Evolutionary conservation across 2,888 invertebrate genomes (phyloP), one percentile per base, ranked within the genome.

Genomic region (Chloroclysta siterata): DNA sequence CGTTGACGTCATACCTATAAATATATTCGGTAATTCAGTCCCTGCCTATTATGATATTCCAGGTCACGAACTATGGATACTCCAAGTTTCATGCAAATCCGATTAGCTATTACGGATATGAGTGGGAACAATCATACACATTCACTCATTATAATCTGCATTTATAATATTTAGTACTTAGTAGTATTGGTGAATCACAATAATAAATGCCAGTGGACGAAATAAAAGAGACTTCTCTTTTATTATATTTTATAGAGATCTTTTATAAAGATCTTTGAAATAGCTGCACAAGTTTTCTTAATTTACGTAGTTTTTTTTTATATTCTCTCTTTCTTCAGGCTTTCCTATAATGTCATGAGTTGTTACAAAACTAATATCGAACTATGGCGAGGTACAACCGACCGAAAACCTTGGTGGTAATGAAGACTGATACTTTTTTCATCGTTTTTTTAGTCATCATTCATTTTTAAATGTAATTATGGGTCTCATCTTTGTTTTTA

Each of bases 331-430:
- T 53, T 55, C 73, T 74, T 60, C 83, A 91, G 91, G 81, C 72
- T 80, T 42, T 71, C 76, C 67, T 86, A 81, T 82, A 85, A 87
- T 70, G 69, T 88, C 65, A 80, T 85, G 76, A 86, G 86, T 81
- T 86, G 83, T 80, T 86, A 81, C 70, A 79, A 85, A 70, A 81
- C 86, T 71, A 87, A 88, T 74, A 68, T 89, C 69, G 86, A 87
- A 68, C 76, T 87, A 73, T 90, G 89, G 89, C 81, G 81, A 66
- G 70, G 80, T 17, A 73, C 77, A 54, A 66, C 80, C 39, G 78
- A 79, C 17, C 77, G 72, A 63, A 83, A 82, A 68, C 80, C 86
- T 52, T 92, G 90, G 91, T 92, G 92, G 92, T 92, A 89, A 89
- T 52, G 46, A 57, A 39, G 13, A 22, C 44, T 64, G 42, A 39